These are phyloP conservation scores for Elegia similella DNA, from an alignment of 2,888 invertebrate genomes.

Conservation along the genomic window DNA sequence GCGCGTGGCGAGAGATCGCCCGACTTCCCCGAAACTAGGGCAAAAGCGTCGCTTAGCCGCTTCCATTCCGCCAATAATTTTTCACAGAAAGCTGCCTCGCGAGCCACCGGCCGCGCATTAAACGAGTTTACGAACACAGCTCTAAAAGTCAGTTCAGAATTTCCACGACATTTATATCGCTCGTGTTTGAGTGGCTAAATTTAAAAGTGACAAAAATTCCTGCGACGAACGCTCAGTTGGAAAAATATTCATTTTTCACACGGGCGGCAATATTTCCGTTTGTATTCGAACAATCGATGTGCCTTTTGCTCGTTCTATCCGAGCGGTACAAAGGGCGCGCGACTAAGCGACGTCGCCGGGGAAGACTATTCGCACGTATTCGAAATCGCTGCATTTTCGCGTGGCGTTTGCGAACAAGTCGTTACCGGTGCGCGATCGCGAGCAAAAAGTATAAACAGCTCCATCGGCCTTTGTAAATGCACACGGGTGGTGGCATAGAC, in stretches of 20 bases:
- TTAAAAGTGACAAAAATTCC: constrained; percentile 38
- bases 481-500: constrained; percentile 25
- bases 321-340: constrained; percentile 45
- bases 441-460: constrained; percentile 50
- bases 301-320: constrained; percentile 50
- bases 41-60: constrained; percentile 59
- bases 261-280: constrained; percentile 59
- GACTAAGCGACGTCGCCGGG: constrained; percentile 38
- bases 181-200: constrained; percentile 36
- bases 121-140: constrained; percentile 50
- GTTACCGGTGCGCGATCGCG: constrained; percentile 58
- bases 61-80: constrained; percentile 49
- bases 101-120: constrained; percentile 41
- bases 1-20: constrained; percentile 51
- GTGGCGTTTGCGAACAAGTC: constrained; percentile 59
- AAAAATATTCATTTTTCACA: constrained; percentile 62
- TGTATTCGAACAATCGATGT: constrained; percentile 62
- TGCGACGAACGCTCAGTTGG: constrained; percentile 36
- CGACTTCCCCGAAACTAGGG: constrained; percentile 56
- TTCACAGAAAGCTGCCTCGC: constrained; percentile 55
- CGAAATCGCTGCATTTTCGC: constrained; percentile 55
- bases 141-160: constrained; percentile 36
- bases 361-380: constrained; percentile 47
- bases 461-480: constrained; percentile 49
- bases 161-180: constrained; percentile 24